Evolutionary conservation across 2,888 invertebrate species (phyloP), one percentile per base, ranked within the genome.

Genomic region (Cephus sareptanus): DNA sequence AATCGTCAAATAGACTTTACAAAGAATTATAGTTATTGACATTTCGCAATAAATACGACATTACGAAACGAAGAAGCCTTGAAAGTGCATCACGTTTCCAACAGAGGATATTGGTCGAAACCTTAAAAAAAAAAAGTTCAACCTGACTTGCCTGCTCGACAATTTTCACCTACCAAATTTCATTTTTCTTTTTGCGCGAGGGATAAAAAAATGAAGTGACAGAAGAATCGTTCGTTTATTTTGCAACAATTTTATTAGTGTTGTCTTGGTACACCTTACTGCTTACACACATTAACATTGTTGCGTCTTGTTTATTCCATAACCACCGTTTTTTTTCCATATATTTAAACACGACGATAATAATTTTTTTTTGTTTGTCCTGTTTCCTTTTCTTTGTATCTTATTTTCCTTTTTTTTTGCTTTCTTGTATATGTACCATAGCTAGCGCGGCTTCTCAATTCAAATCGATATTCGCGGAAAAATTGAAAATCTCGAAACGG

Each of bases 271-370:
- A 79, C 79, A 79, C 79, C 73, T 75, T 75, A 78, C 75, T 79
- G 79, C 79, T 74, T 76, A 79, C 76, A 79, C 76, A 79, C 76
- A 76, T 79, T 79, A 69, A 79, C 79, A 79, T 34, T 76, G 70
- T 76, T 74, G 73, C 74, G 30, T 69, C 37, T 69, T 74, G 34
- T 34, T 56, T 69, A 34, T 74, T 35, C 30, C 30, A 78, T 78
- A 78, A 79, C 76, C 78, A 76, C 75, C 75, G 70, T 76, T 75
- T 79, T 56, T 40, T 40, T 56, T 73, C 79, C 79, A 79, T 76
- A 79, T 79, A 79, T 79, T 79, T 79, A 79, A 79, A 79, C 79
- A 79, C 79, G 79, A 79, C 79, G 76, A 79, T 79, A 79, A 79
- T 79, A 79, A 23, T 76, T n/a, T 76, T 70, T 56, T 76, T 34